A percentile compares a stretch with the other conserved stretches of the same genome.
Evolutionary conservation across 2,888 invertebrate species (phyloP).

Genomic region (Apodemia zela): DNA sequence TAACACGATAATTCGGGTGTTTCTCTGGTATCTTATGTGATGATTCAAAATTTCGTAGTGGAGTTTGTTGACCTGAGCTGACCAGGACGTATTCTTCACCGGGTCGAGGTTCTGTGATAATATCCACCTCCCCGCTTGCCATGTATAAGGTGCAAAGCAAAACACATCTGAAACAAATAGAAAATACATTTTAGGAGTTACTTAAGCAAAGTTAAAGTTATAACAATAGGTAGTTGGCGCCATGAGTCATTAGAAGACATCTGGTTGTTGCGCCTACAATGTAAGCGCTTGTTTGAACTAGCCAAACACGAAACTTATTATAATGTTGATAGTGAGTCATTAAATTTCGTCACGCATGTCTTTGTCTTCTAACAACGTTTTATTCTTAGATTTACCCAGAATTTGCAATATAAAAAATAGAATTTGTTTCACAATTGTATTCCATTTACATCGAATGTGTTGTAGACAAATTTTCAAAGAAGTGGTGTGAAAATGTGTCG

Average conservation of each 20-base stretch:
- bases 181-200: constrained; percentile 23
- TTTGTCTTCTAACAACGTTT: constrained; percentile 34
- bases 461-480: constrained; percentile 38
- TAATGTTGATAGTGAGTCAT: constrained; percentile 54
- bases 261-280: constrained; percentile 53
- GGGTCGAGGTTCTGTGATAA: constrained; percentile 82
- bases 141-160: constrained; percentile 65
- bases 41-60: constrained; percentile 82
- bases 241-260: constrained; percentile 65
- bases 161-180: constrained; percentile 75
- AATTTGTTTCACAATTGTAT: constrained; percentile 33
- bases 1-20: constrained; percentile 60
- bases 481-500: constrained; percentile 54
- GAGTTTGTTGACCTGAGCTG: constrained; percentile 75
- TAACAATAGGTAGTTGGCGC: constrained; percentile 38
- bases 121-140: constrained; percentile 75
- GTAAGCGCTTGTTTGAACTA: constrained; percentile 25
- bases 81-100: constrained; percentile 85
- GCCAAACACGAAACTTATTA: constrained; percentile 40
- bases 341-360: constrained; percentile 57
- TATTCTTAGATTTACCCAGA: constrained; percentile 10
- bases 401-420: constrained; percentile 13
- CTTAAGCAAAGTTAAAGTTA: constrained; percentile 14
- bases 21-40: constrained; percentile 85
- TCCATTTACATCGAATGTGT: constrained; percentile 49